These are phyloP conservation scores for Clarias platycephalus DNA, from an alignment of 2,797 vertebrate species.

Conservation along the genomic window DNA sequence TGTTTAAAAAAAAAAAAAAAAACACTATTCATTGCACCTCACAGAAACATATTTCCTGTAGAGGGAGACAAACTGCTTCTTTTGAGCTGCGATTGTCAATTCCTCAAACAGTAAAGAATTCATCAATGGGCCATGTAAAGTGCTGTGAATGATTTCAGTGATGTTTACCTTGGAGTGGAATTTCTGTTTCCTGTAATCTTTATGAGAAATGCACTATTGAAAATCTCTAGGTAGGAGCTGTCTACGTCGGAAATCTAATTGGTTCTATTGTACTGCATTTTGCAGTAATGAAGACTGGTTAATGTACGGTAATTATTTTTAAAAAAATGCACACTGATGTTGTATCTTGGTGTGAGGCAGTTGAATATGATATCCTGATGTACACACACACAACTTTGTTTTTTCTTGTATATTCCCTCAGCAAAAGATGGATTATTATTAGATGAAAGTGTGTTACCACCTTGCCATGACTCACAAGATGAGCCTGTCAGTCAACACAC, in stretches of 20 bases:
- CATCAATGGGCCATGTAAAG: neutral
- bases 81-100: neutral
- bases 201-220: neutral
- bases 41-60: conserved; percentile 22
- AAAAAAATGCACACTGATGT: neutral
- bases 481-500: neutral
- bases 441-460: neutral
- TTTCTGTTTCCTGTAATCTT: neutral
- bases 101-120: neutral
- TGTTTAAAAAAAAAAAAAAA: neutral
- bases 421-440: conserved; percentile 11
- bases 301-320: neutral
- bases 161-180: neutral
- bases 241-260: neutral
- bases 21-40: too few species aligned
- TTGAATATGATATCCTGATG: neutral
- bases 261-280: neutral
- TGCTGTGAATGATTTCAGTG: neutral
- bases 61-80: conserved; percentile 31
- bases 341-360: neutral
- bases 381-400: neutral
- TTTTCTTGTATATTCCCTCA: neutral
- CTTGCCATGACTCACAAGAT: conserved; percentile 13
- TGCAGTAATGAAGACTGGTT: neutral
- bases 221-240: too few species aligned